Percentiles rank a stretch among this genome's conserved stretches.
Conservation (phyloP, 2,888 invertebrate genomes). For the Amphimallon solstitiale region DNA sequence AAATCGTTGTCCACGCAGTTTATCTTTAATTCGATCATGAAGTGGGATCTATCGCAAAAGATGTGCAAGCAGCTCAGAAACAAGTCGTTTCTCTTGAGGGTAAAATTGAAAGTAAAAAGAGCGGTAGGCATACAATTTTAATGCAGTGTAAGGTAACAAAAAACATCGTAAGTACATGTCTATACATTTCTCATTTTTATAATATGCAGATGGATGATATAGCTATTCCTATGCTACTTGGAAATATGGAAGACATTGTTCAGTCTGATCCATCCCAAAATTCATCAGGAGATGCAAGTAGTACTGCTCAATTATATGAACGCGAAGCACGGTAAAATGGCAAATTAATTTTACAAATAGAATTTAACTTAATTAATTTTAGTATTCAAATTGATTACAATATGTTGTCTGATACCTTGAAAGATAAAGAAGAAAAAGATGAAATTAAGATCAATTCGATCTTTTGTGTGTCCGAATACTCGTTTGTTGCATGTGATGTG, state of each 20-base stretch:
- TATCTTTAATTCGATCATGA: too few relatives aligned
- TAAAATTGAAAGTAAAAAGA: conserved; percentile 89
- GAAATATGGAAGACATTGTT: conserved; percentile 92
- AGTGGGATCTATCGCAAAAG: conserved; percentile 86
- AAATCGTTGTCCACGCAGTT: too few relatives aligned
- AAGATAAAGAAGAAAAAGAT: conserved; percentile 87
- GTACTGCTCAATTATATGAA: conserved; percentile 73
- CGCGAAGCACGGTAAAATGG: conserved; percentile 70
- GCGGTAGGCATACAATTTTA: conserved; percentile 91
- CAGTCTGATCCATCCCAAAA: conserved; percentile 68
- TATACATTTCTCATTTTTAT: conserved; percentile 28
- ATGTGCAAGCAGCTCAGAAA: conserved; percentile 87
- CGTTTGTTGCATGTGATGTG: too few relatives aligned
- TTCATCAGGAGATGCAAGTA: conserved; percentile 65
- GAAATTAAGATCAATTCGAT: conserved; percentile 93
- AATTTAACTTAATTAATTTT: conserved; percentile 11
- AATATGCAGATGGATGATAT: conserved; percentile 88
- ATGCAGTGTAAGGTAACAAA: conserved; percentile 90
- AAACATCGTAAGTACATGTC: background rate
- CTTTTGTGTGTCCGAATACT: too few relatives aligned
- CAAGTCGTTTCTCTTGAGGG: conserved; percentile 83
- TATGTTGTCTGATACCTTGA: conserved; percentile 77
- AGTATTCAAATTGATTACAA: conserved; percentile 89
- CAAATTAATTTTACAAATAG: background rate
- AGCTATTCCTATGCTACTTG: conserved; percentile 86